phyloP scores from a whole-genome alignment of 1,140 invertebrate species.

The Rhopalosiphum maidis region DNA sequence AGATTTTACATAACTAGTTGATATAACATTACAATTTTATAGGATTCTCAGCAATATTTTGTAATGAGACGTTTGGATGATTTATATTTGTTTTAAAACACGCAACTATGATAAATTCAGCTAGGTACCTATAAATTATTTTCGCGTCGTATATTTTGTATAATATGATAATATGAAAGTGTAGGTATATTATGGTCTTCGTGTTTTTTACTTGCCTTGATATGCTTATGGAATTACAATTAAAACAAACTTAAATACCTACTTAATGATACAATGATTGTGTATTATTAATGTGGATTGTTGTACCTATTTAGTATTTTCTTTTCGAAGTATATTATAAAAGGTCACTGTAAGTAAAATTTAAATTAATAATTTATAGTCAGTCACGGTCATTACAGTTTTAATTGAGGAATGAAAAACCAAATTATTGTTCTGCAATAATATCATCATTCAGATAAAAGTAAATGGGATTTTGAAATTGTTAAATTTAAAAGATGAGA shows the following conservation, averaged over 20 bases:
- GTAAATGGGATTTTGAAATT: not conserved
- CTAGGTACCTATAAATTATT: not conserved
- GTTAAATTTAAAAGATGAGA: not conserved
- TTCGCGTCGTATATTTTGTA: not conserved
- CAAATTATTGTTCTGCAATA: not conserved
- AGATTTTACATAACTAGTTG: not conserved
- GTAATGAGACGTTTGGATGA: not conserved
- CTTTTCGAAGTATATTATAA: not conserved
- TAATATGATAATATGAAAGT: not conserved
- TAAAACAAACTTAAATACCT: not conserved
- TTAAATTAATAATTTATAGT: not conserved
- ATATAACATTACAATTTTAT: not conserved
- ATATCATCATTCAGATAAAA: not conserved
- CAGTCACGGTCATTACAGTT: not conserved
- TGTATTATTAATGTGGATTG: not conserved
- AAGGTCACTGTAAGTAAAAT: slow-evolving; percentile 3
- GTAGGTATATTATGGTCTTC: not conserved
- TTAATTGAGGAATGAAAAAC: not conserved
- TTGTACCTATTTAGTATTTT: slow-evolving; percentile 5
- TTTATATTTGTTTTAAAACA: not conserved
- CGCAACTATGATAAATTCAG: not conserved
- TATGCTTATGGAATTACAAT: not conserved
- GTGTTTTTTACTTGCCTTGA: not conserved
- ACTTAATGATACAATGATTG: not conserved
- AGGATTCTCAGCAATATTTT: not conserved